These are phyloP conservation scores for Lepidurus apus DNA, from an alignment of 1,140 invertebrate genomes.

Conservation along the genomic window DNA sequence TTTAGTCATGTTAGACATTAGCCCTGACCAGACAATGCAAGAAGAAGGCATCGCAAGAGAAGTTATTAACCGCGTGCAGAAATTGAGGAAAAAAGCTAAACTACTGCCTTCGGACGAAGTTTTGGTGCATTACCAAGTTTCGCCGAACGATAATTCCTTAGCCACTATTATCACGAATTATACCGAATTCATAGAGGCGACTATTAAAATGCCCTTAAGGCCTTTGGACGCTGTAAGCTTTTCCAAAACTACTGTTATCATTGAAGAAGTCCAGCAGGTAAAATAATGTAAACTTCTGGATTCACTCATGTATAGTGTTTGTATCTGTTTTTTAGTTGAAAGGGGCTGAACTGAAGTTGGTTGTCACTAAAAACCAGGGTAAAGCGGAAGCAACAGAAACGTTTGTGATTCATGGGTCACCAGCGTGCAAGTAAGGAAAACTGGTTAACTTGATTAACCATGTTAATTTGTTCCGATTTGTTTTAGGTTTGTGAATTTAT, in stretches of 20 bases:
- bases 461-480: neutral
- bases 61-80: conserved; percentile 94
- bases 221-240: conserved; percentile 43
- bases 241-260: conserved; percentile 52
- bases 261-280: conserved; percentile 65
- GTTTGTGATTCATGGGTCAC: neutral
- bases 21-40: conserved; percentile 71
- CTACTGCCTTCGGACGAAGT: conserved; percentile 88
- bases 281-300: conserved; percentile 47
- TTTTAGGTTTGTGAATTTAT: neutral
- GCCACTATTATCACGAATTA: conserved; percentile 62
- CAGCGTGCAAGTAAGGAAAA: neutral
- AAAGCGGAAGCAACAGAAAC: neutral
- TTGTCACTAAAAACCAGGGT: conserved; percentile 33
- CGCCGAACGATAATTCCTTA: conserved; percentile 56
- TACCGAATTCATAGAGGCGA: conserved; percentile 67
- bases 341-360: conserved; percentile 38
- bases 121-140: conserved; percentile 63
- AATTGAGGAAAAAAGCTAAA: conserved; percentile 91
- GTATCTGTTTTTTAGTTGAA: conserved; percentile 45
- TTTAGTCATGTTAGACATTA: conserved; percentile 49
- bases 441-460: no score
- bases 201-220: conserved; percentile 68
- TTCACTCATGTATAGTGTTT: neutral
- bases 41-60: conserved; percentile 90